Conservation (phyloP, 2,888 invertebrate genomes). For the Dasysyrphus tricinctus region DNA sequence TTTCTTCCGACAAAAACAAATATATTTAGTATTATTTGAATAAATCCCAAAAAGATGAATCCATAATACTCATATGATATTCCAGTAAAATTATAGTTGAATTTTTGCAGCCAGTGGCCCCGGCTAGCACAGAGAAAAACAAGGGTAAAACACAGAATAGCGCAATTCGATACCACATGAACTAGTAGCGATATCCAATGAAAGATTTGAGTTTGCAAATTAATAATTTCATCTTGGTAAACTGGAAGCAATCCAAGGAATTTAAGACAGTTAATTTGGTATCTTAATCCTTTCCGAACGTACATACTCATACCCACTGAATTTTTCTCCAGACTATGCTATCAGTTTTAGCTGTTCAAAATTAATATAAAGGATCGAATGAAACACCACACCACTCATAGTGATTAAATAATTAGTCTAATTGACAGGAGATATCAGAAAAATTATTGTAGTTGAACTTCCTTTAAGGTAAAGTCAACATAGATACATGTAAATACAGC, state of each 20-base stretch:
- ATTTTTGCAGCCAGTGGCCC: not conserved
- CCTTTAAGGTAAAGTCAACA: too few species aligned
- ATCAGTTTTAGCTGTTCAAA: not conserved
- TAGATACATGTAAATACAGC: too few species aligned
- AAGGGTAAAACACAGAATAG: not conserved
- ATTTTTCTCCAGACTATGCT: not conserved
- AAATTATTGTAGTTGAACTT: too few species aligned
- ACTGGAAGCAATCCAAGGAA: not conserved
- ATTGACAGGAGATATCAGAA: too few species aligned
- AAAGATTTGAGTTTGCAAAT: not conserved
- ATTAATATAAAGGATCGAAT: not conserved
- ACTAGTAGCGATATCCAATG: not conserved
- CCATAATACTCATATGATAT: not conserved
- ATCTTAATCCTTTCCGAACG: conserved; percentile 1
- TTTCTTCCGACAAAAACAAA: not conserved
- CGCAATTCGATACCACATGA: not conserved
- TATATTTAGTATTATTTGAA: not conserved
- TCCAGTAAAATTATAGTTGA: not conserved
- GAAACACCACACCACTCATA: not conserved
- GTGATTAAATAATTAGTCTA: too few species aligned
- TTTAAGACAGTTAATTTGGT: not conserved
- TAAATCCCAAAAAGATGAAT: not conserved
- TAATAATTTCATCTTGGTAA: too few species aligned
- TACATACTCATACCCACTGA: not conserved
- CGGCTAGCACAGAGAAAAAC: not conserved